Base-by-base conservation (phyloP, 2,797 vertebrate species). In the Pitangus sulphuratus region DNA sequence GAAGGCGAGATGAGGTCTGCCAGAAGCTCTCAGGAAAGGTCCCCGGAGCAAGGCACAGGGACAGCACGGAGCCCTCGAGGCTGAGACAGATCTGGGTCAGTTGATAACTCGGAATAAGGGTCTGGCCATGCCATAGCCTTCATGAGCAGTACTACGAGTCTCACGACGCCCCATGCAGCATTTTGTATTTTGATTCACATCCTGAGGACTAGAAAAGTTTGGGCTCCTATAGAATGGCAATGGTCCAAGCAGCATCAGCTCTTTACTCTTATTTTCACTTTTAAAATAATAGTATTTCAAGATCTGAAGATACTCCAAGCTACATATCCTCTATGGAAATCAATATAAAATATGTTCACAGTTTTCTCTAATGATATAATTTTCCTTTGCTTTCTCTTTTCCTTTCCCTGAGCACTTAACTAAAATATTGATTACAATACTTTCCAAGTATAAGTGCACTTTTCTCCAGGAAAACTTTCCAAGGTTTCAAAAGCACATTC, bases 281-380 rank as follows among this genome's bases (percentile, higher is more conserved):
- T 66, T 50, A 42, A 88, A 89, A 91, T 56, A 84, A 66, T 12
- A 70, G 26, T 22, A 56, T 31, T 93, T 72, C 47, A 89, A 91
- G 61, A 75, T 79, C 48, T 68, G 45, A 79, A 47, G 6, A 5
- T 25, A 24, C 58, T 79, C 47, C 8, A n/a, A 82, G 40, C 42
- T 62, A 22, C 10, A 35, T 8, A 30, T 39, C n/a, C 44, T 47
- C 64, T 42, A 25, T 40, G 39, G 35, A 90, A 92, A 93, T 22
- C 31, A 60, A 62, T 25, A 77, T 14, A 69, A 9, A 71, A 12
- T 68, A 39, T 3, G 12, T 40, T 78, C 50, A 24, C 19, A 30
- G 31, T 54, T 81, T 80, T 66, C 31, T 80, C 68, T 56, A 87
- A 78, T 40, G 3, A 30, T 39, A 81, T 9, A 21, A 19, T 3